Evolutionary conservation across 23 tunicate genomes (phyloP).

Genomic region (Halocynthia roretzi): DNA sequence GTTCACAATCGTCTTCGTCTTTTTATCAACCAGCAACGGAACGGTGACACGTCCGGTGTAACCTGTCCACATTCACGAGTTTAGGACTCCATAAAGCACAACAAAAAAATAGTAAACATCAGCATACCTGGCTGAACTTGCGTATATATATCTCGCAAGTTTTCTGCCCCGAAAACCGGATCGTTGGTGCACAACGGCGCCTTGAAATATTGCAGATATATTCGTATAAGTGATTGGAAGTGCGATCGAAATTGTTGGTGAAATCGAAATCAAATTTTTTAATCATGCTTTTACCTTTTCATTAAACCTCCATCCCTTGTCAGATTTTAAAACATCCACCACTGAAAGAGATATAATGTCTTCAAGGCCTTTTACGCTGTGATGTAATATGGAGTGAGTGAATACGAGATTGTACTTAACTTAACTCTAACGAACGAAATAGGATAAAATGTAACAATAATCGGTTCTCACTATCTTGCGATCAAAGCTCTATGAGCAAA

Average conservation of each 20-base stretch:
- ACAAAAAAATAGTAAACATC: too few relatives aligned
- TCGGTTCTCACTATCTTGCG: slow-evolving; percentile 24
- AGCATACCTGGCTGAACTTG: slow-evolving; percentile 27
- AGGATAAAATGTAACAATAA: too few relatives aligned
- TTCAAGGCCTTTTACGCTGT: slow-evolving; percentile 68
- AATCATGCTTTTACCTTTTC: slow-evolving; percentile 14
- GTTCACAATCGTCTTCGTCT: slow-evolving; percentile 51
- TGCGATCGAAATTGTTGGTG: too few relatives aligned
- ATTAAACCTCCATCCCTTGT: slow-evolving; percentile 84
- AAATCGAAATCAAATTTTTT: too few relatives aligned
- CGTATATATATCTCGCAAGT: slow-evolving; percentile 42
- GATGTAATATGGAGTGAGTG: too few relatives aligned
- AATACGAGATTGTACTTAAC: too few relatives aligned
- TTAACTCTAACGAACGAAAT: too few relatives aligned
- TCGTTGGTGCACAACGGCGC: slow-evolving; percentile 14
- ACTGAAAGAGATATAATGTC: slow-evolving; percentile 46
- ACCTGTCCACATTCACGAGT: background rate
- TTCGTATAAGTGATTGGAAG: background rate
- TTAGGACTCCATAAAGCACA: too few relatives aligned
- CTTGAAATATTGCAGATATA: background rate
- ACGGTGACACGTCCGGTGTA: slow-evolving; percentile 68
- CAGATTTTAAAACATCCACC: slow-evolving; percentile 50
- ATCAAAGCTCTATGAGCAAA: slow-evolving; percentile 76
- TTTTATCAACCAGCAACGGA: slow-evolving; percentile 75
- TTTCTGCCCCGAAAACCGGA: slow-evolving; percentile 53